A percentile compares a stretch with the other conserved stretches of the same genome.
These are phyloP conservation scores for Manis pentadactyla DNA, from an alignment of 2,797 vertebrate genomes.

Conservation along the genomic window DNA sequence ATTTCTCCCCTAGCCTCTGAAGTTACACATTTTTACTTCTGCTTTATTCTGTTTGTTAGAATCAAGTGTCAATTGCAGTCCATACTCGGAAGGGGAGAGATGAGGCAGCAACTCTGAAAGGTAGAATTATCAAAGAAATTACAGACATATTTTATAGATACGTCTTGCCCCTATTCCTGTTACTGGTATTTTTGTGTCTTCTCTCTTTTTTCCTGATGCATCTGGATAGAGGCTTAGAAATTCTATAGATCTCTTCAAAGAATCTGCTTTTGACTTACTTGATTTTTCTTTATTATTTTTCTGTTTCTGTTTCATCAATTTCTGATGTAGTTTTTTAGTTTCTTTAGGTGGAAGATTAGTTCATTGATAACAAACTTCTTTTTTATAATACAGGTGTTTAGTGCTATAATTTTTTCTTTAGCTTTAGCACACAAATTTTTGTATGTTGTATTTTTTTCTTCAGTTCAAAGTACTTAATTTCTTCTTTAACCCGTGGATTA, in stretches of 20 bases:
- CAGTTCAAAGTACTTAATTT: not conserved
- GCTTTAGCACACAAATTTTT: not conserved
- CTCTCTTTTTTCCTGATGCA: not conserved
- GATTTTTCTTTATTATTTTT: not conserved
- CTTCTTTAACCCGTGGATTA: not conserved
- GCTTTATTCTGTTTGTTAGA: slow-evolving; percentile 18
- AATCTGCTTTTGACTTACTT: not conserved
- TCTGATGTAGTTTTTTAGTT: not conserved
- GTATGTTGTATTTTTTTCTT: not conserved
- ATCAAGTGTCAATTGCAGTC: not conserved
- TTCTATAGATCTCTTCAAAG: not conserved
- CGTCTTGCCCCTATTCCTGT: not conserved
- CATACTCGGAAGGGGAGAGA: not conserved
- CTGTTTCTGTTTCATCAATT: not conserved
- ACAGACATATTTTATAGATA: not conserved
- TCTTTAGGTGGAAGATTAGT: not conserved
- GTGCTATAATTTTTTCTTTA: not conserved
- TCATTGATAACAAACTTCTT: not conserved
- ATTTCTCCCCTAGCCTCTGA: not conserved
- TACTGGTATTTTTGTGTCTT: not conserved
- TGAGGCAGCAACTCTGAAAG: not conserved
- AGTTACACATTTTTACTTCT: slow-evolving; percentile 17
- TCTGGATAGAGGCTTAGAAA: not conserved
- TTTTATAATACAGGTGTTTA: not conserved
- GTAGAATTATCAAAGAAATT: not conserved